Evolutionary conservation across 2,797 vertebrate genomes (phyloP).

Genomic region (Centropyge bicolor): DNA sequence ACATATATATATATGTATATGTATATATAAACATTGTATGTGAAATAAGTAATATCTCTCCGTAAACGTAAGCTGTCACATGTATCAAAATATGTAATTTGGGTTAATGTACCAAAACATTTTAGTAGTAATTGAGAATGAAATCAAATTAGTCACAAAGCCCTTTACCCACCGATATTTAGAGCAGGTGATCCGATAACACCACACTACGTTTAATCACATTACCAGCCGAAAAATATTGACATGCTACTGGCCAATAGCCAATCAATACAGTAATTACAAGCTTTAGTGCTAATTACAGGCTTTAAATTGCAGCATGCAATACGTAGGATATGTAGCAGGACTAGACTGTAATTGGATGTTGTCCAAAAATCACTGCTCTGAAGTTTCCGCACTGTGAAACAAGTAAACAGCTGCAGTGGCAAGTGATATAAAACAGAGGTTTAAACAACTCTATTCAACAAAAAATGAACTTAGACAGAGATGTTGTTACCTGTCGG

Average conservation of each 20-base stretch:
- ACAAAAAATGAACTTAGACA: background rate
- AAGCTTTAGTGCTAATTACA: slow-evolving; percentile 39
- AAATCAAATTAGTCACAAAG: background rate
- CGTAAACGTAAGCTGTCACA: background rate
- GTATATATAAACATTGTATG: too few relatives aligned
- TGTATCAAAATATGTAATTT: background rate
- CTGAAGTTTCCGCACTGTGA: slow-evolving; percentile 8
- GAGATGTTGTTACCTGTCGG: background rate
- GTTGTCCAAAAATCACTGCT: background rate
- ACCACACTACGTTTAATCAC: slow-evolving; percentile 29
- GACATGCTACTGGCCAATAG: slow-evolving; percentile 23
- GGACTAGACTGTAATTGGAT: slow-evolving; percentile 25
- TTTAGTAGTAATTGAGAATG: background rate
- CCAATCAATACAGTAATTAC: slow-evolving; percentile 52
- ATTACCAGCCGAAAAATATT: slow-evolving; percentile 29
- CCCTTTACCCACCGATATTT: slow-evolving; percentile 9
- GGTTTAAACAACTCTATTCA: background rate
- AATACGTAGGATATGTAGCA: slow-evolving; percentile 15
- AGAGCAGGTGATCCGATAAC: slow-evolving; percentile 1
- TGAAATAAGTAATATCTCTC: background rate
- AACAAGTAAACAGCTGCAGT: slow-evolving; percentile 5
- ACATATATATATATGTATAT: too few relatives aligned
- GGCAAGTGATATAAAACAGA: background rate
- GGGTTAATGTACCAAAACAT: too few relatives aligned
- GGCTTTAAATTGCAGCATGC: slow-evolving; percentile 34